Conservation (phyloP, 1,140 invertebrate species). For the Mamestra configurata region DNA sequence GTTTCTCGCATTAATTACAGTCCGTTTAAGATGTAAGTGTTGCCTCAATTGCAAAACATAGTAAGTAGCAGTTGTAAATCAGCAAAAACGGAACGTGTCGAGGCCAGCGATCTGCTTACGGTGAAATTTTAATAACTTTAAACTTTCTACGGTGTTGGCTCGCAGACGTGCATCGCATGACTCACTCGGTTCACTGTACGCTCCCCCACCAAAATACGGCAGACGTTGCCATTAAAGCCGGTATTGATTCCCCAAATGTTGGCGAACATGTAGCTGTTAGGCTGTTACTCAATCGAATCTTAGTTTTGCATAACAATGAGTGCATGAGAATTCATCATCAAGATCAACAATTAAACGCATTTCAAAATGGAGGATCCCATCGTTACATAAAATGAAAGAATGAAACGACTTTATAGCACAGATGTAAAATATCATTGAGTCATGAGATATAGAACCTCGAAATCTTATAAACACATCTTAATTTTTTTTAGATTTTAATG, state of each 20-base stretch:
- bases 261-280: conserved; percentile 5
- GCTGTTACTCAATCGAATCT: conserved; percentile 46
- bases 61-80: conserved; percentile 58
- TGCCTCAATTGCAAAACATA: conserved; percentile 34
- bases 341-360: conserved; percentile 40
- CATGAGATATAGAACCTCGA: conserved; percentile 13
- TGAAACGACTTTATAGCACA: background rate
- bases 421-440: conserved; percentile 2
- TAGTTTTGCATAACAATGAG: conserved; percentile 47
- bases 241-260: conserved; percentile 57
- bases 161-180: conserved; percentile 60
- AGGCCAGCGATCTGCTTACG: conserved; percentile 73
- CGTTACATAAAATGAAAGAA: conserved; percentile 27
- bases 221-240: conserved; percentile 37
- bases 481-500: conserved; percentile 8
- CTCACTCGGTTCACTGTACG: conserved; percentile 73
- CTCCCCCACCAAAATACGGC: conserved; percentile 58
- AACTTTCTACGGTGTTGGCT: conserved; percentile 74
- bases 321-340: conserved; percentile 44
- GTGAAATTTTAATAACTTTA: conserved; percentile 83
- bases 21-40: conserved; percentile 20
- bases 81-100: conserved; percentile 68
- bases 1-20: conserved; percentile 13
- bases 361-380: conserved; percentile 41
- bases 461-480: conserved; percentile 23